Evolutionary conservation across 2,888 invertebrate genomes (phyloP).

Genomic region (Chrysomela aeneicollis): DNA sequence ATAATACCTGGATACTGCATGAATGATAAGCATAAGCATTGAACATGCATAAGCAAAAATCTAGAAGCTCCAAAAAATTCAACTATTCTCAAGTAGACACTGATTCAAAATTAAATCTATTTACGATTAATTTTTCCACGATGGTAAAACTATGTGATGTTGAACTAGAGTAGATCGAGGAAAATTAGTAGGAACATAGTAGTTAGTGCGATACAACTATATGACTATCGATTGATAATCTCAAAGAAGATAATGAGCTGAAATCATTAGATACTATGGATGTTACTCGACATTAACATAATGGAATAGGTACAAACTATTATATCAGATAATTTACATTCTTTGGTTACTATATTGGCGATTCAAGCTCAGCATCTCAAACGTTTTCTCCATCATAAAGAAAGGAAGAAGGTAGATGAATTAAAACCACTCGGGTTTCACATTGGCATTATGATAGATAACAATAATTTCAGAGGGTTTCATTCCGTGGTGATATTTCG

Average conservation of each 20-base stretch:
- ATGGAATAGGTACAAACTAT: background rate
- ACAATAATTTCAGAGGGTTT: too few relatives aligned
- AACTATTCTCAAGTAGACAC: background rate
- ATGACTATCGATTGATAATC: background rate
- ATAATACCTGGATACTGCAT: too few relatives aligned
- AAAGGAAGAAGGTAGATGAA: too few relatives aligned
- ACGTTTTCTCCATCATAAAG: too few relatives aligned
- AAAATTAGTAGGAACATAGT: background rate
- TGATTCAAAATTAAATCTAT: background rate
- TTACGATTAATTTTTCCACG: background rate
- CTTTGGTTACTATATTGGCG: too few relatives aligned
- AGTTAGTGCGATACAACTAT: background rate
- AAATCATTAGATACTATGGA: background rate
- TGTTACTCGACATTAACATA: background rate
- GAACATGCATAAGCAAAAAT: constrained; percentile 10
- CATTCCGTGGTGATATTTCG: too few relatives aligned
- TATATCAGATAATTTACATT: too few relatives aligned
- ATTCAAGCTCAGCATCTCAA: too few relatives aligned
- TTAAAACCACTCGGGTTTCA: too few relatives aligned
- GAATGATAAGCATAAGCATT: background rate
- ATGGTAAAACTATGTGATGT: background rate
- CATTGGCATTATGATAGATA: too few relatives aligned
- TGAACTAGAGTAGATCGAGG: background rate
- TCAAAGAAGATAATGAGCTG: background rate
- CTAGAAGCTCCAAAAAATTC: background rate